A percentile compares a stretch with the other conserved stretches of the same genome.
Conservation (phyloP, 2,888 invertebrate species). For the Neria commutata region DNA sequence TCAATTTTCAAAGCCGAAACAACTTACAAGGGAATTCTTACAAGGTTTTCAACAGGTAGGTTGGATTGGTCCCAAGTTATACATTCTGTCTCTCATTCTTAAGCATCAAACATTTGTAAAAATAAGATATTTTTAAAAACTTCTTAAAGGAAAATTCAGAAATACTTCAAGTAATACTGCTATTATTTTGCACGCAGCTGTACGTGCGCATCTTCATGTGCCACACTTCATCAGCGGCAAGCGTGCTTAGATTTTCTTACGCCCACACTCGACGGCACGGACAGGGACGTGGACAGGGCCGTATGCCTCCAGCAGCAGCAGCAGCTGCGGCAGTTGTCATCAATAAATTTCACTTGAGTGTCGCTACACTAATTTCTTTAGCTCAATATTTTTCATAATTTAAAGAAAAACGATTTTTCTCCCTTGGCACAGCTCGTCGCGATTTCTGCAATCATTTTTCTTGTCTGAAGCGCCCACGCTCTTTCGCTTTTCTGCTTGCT, state of each 20-base stretch:
- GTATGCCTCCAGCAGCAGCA: slow-evolving; percentile 4
- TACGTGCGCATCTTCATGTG: not conserved
- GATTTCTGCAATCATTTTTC: slow-evolving; percentile 5
- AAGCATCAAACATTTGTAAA: no score
- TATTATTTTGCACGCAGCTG: no score
- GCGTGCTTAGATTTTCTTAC: not conserved
- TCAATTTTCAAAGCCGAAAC: no score
- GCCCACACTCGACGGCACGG: slow-evolving; percentile 26
- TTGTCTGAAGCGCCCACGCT: not conserved
- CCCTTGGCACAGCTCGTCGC: not conserved
- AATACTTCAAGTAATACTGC: no score
- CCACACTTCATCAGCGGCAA: not conserved
- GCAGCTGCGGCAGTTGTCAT: slow-evolving; percentile 17
- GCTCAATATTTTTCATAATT: slow-evolving; percentile 9
- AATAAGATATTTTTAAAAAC: no score
- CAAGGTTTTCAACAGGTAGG: no score
- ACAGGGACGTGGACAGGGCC: slow-evolving; percentile 20
- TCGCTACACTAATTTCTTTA: not conserved
- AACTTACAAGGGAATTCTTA: no score
- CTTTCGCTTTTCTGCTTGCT: not conserved
- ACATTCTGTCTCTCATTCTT: no score
- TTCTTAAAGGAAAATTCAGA: no score
- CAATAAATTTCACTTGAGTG: slow-evolving; percentile 25
- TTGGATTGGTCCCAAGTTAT: no score
- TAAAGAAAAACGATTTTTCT: no score